Evolutionary conservation across 1,140 invertebrate species (phyloP).

Genomic region (Maconellicoccus hirsutus): DNA sequence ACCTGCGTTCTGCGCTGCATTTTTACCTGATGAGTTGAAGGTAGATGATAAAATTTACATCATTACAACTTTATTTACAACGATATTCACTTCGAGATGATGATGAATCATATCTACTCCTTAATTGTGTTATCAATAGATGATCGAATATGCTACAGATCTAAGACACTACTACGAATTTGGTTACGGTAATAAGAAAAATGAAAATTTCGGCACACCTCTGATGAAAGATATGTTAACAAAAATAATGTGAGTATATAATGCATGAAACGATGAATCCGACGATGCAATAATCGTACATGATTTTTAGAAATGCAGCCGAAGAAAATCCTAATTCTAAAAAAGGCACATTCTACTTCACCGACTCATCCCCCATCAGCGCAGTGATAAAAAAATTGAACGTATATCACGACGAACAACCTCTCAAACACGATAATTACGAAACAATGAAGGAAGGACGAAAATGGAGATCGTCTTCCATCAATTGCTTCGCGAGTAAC

Average conservation of each 20-base stretch:
- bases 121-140: no score
- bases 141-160: constrained; percentile 67
- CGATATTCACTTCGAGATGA: no score
- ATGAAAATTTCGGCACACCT: no score
- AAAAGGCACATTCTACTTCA: constrained; percentile 48
- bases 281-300: neutral
- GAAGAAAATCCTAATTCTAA: neutral
- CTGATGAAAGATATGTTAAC: no score
- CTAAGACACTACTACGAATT: constrained; percentile 61
- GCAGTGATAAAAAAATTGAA: constrained; percentile 52
- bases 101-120: no score
- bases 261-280: no score
- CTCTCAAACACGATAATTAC: constrained; percentile 55
- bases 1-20: neutral
- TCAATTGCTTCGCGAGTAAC: constrained; percentile 65
- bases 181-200: constrained; percentile 51
- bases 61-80: no score
- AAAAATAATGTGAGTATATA: no score
- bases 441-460: constrained; percentile 39
- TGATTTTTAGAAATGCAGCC: neutral
- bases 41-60: neutral
- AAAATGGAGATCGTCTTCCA: constrained; percentile 56
- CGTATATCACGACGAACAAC: constrained; percentile 48
- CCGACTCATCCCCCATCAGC: constrained; percentile 51
- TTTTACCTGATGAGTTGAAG: neutral